Conservation (phyloP, 2,113 vertebrate genomes). For the Xenopus borealis region DNA sequence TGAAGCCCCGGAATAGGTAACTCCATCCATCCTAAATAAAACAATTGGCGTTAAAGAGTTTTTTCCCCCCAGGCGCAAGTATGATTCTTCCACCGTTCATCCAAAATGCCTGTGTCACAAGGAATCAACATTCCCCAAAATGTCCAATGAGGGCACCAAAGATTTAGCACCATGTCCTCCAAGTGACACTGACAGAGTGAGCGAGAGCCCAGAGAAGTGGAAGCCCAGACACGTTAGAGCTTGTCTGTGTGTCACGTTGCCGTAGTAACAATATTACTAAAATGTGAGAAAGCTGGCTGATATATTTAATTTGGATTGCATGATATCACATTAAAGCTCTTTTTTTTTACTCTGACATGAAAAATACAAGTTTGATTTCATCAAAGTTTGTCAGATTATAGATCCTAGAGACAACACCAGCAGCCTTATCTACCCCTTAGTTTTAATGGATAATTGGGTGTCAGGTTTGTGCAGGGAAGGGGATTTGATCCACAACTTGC, state of each 20-base stretch:
- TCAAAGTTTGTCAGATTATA: neutral
- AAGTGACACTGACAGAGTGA: slow-evolving; percentile 37
- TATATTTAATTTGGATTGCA: slow-evolving; percentile 7
- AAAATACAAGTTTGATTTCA: neutral
- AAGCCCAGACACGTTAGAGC: neutral
- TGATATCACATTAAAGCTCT: neutral
- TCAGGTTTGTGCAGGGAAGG: too few species aligned
- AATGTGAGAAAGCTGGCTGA: neutral
- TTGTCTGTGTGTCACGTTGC: slow-evolving; percentile 24
- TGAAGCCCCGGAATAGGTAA: too few species aligned
- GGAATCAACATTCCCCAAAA: slow-evolving; percentile 17
- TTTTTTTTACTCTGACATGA: neutral
- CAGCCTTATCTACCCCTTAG: too few species aligned
- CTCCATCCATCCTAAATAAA: too few species aligned
- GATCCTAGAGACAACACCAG: too few species aligned
- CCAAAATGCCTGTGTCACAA: slow-evolving; percentile 35
- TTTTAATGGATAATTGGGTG: too few species aligned
- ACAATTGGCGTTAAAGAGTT: too few species aligned
- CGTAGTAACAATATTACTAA: neutral
- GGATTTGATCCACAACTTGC: too few species aligned
- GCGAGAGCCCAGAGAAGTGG: neutral
- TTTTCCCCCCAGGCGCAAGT: neutral
- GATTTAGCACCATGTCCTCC: slow-evolving; percentile 23
- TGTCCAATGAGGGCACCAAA: neutral
- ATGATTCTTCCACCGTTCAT: slow-evolving; percentile 20